Base-by-base conservation (phyloP, 1,140 invertebrate genomes). In the Lepidurus apus region DNA sequence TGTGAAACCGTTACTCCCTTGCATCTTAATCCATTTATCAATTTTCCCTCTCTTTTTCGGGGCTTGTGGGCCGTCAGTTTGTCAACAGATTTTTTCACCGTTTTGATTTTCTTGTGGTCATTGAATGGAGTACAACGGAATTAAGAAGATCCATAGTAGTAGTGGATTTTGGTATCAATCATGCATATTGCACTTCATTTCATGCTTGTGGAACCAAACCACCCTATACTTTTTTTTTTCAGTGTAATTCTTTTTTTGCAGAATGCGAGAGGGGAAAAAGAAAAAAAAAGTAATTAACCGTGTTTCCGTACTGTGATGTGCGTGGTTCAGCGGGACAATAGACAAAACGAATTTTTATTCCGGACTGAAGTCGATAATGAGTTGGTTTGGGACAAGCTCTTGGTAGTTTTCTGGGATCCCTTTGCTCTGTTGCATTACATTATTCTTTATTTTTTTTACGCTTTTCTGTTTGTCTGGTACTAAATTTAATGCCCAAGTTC, bases 281-380 rank as follows among this genome's bases (percentile, higher is more conserved):
- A 65, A 65, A 65, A 8, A 8, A 21, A 65, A 13, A 65, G 21
- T n/a, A 65, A 65, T 1, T 65, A 65, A 65, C 53, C 53, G 53
- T 65, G 53, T 65, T 65, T 65, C 53, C 53, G 53, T 65, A 65
- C 53, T 65, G 53, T 65, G n/a, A 65, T 65, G 53, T 65, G 53
- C 53, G 53, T 65, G 53, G 53, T n/a, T 21, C 17, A 21, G 8
- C 17, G 21, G 17, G 17, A 65, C 17, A 65, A 65, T 65, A 65
- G 53, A 65, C 53, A n/a, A 21, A 7, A 65, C 53, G 21, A 65
- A 65, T 65, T 65, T 21, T 21, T n/a, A 65, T 65, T 65, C 13
- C 5, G 53, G 21, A 65, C 13, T 13, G 10, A 13, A n/a, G 5
- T 65, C 21, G 53, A 34, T 34, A 65, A 65, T 65, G 17, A 65